These are phyloP conservation scores for Mormyrops attenuatus DNA, from an alignment of 2,797 vertebrate genomes.

Conservation along the genomic window DNA sequence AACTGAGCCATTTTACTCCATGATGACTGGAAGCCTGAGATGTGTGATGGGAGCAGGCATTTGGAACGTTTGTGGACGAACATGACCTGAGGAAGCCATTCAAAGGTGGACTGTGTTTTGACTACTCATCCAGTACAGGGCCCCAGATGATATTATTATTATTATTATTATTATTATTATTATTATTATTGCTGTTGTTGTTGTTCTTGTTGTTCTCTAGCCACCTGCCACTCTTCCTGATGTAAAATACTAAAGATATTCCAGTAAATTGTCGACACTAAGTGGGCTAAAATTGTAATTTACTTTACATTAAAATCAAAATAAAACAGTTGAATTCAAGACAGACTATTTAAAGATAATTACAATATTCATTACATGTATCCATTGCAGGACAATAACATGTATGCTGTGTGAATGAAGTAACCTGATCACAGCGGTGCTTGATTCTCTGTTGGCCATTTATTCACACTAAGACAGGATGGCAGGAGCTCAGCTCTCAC, in stretches of 20 bases:
- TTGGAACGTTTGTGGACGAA: neutral
- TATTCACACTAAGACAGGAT: neutral
- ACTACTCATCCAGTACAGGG: neutral
- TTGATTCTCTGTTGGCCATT: neutral
- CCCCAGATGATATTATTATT: neutral
- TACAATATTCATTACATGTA: neutral
- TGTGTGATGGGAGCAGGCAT: neutral
- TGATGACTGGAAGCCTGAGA: slow-evolving; percentile 30
- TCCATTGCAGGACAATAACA: neutral
- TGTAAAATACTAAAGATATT: neutral
- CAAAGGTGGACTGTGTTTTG: neutral
- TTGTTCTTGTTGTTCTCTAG: neutral
- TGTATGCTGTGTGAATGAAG: neutral
- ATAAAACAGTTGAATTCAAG: neutral
- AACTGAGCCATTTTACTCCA: slow-evolving; percentile 53
- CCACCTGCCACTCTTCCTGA: neutral
- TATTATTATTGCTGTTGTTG: neutral
- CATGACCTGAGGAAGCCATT: neutral
- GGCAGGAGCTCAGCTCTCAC: neutral
- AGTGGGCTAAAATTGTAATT: neutral
- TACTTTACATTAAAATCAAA: neutral
- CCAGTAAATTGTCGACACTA: neutral
- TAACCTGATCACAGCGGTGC: neutral
- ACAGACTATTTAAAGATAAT: neutral
- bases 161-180: neutral